phyloP scores from a whole-genome alignment of 1,140 invertebrate species.

The Chironomus tepperi region DNA sequence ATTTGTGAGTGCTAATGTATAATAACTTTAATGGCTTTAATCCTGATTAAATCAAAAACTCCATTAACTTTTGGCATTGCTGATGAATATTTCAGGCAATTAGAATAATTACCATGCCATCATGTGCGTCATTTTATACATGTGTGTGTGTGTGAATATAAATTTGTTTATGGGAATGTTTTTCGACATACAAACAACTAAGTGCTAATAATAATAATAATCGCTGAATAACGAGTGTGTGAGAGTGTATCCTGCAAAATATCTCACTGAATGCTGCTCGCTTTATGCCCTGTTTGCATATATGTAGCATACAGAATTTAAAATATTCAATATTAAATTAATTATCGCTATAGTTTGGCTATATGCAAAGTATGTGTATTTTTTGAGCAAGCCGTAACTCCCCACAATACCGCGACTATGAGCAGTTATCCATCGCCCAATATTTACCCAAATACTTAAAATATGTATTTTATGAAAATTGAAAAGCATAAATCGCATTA shows the following conservation, averaged over 20 bases:
- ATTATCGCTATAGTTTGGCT: conserved; percentile 1
- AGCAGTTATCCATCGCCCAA: too few species aligned
- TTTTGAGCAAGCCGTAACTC: too few species aligned
- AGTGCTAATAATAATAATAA: conserved; percentile 10
- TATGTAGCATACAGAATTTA: background rate
- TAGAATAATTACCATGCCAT: conserved; percentile 22
- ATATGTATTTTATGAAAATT: background rate
- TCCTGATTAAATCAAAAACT: conserved; percentile 24
- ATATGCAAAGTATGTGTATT: background rate
- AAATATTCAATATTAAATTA: conserved; percentile 24
- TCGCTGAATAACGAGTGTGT: background rate
- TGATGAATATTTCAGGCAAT: conserved; percentile 20
- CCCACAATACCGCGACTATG: too few species aligned
- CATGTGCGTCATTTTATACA: background rate
- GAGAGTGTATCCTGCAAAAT: background rate
- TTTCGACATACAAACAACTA: background rate
- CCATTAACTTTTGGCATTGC: conserved; percentile 10
- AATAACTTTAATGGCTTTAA: conserved; percentile 21
- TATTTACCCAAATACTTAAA: too few species aligned
- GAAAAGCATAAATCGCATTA: conserved; percentile 24
- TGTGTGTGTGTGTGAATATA: conserved; percentile 1
- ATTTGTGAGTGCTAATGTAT: conserved; percentile 15
- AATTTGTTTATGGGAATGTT: background rate
- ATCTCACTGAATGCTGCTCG: background rate
- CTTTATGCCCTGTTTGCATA: background rate